Percentiles rank a stretch among this genome's conserved stretches.
Evolutionary conservation across 2,888 invertebrate species (phyloP).

Genomic region (Lathronympha strigana): DNA sequence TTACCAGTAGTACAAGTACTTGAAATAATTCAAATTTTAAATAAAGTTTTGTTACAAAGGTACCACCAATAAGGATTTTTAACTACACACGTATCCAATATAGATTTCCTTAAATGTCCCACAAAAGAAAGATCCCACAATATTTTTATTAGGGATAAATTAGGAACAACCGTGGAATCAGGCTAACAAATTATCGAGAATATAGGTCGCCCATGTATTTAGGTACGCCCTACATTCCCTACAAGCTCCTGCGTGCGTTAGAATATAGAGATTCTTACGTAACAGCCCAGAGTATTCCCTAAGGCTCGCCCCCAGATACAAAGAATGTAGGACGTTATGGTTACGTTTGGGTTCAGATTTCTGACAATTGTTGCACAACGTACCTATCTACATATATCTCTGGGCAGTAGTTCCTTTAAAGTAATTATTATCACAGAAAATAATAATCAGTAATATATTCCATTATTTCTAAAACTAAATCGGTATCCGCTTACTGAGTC

Average conservation of each 20-base stretch:
- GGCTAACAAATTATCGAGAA: not conserved
- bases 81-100: not conserved
- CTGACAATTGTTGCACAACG: no score
- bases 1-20: no score
- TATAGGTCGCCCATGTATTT: not conserved
- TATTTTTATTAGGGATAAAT: not conserved
- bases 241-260: not conserved
- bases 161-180: constrained; percentile 2
- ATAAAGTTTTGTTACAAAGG: no score
- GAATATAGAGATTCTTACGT: not conserved
- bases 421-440: no score
- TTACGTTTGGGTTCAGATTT: no score
- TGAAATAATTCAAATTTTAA: no score
- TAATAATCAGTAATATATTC: no score
- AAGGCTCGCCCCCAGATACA: not conserved
- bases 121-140: not conserved
- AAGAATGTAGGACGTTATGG: no score
- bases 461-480: not conserved
- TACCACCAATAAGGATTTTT: no score
- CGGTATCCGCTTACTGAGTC: not conserved
- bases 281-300: not conserved
- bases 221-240: not conserved
- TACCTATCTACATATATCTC: no score
- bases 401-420: no score
- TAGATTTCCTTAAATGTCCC: not conserved